These are phyloP conservation scores for Pachyrhynchus sulphureomaculatus DNA, from an alignment of 1,140 invertebrate genomes.

Conservation along the genomic window DNA sequence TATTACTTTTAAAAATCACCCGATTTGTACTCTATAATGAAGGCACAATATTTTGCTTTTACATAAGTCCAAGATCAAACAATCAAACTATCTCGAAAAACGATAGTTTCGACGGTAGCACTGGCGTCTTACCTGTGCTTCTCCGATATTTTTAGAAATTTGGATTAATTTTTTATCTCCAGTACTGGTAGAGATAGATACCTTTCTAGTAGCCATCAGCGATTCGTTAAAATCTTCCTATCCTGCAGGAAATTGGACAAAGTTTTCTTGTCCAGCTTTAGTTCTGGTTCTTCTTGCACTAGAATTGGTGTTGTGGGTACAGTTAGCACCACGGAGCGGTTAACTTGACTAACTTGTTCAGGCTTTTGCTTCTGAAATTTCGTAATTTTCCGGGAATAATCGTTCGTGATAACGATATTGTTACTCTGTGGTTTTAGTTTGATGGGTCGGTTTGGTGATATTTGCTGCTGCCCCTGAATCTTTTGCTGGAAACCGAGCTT, in stretches of 20 bases:
- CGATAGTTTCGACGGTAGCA: not conserved
- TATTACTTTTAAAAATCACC: no score
- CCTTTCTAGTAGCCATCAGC: conserved; percentile 52
- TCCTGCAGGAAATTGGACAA: conserved; percentile 43
- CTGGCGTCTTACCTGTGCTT: conserved; percentile 55
- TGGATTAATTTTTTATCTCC: conserved; percentile 56
- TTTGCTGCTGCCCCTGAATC: no score
- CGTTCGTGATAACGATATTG: not conserved
- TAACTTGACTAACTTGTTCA: no score
- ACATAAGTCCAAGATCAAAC: not conserved
- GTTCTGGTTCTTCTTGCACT: not conserved
- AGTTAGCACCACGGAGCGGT: not conserved
- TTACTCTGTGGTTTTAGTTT: not conserved
- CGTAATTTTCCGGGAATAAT: not conserved
- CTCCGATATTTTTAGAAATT: conserved; percentile 58
- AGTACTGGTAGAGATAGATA: conserved; percentile 56
- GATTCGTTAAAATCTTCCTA: conserved; percentile 51
- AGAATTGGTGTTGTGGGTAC: not conserved
- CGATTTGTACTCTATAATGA: not conserved
- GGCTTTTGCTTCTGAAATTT: not conserved
- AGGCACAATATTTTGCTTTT: not conserved
- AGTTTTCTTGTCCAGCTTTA: conserved; percentile 22
- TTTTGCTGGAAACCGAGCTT: no score
- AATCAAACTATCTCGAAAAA: not conserved
- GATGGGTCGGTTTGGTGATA: no score